A percentile compares a stretch with the other conserved stretches of the same genome.
These are phyloP conservation scores for Drosophila arawakana DNA, from an alignment of 1,140 invertebrate species.

Conservation along the genomic window DNA sequence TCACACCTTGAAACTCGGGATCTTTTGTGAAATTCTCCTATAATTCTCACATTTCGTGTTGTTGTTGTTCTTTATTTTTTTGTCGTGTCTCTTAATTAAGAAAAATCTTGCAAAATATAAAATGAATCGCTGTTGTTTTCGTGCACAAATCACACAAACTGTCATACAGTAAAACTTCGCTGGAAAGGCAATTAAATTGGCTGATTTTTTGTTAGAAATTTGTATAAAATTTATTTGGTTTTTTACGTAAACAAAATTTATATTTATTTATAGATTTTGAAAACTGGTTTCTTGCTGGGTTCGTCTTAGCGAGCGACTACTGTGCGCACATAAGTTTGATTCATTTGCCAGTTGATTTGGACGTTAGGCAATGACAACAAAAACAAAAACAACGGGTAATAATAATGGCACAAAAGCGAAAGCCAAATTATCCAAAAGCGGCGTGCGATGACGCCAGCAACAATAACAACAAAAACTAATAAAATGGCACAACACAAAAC, in stretches of 20 bases:
- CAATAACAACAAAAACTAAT: constrained; percentile 25
- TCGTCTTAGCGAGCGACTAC: constrained; percentile 8
- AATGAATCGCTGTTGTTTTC: constrained; percentile 55
- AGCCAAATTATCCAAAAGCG: constrained; percentile 79
- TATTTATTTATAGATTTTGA: background rate
- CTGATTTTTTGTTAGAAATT: background rate
- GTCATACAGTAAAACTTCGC: constrained; percentile 15
- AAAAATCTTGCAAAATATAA: constrained; percentile 79
- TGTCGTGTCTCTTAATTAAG: constrained; percentile 70
- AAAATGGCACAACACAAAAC: constrained; percentile 68
- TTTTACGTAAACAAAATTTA: constrained; percentile 1
- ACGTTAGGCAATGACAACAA: constrained; percentile 61
- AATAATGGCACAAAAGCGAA: constrained; percentile 77
- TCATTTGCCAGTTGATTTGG: constrained; percentile 65
- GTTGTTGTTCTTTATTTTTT: constrained; percentile 9
- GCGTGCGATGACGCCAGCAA: constrained; percentile 50
- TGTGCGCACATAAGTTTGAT: constrained; percentile 62
- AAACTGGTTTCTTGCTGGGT: constrained; percentile 2
- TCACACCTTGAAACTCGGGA: constrained; percentile 54
- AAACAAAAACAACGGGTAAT: constrained; percentile 10
- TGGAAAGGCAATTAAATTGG: background rate
- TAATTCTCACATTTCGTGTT: constrained; percentile 77
- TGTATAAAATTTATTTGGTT: background rate
- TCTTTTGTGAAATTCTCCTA: constrained; percentile 56
- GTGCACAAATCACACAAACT: constrained; percentile 20